Base-by-base conservation (phyloP, 2,888 invertebrate species). In the Tetropium fuscum region DNA sequence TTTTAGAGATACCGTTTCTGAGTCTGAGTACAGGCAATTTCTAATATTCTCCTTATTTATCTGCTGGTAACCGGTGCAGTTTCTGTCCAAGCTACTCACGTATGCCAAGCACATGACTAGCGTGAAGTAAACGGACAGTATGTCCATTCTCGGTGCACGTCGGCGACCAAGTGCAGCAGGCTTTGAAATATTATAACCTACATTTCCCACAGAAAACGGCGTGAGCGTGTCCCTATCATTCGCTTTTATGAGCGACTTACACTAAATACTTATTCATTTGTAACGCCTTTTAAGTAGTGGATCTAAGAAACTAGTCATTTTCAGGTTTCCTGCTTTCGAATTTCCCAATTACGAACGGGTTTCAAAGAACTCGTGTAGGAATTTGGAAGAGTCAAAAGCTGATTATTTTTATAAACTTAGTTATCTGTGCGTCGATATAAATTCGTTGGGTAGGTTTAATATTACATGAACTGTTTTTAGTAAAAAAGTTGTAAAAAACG, bases 1-100 rank as follows among this genome's bases (percentile, higher is more conserved):
- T 40, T 20, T 40, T 18, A 6, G 11, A 19, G 20, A 20, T n/a
- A 18, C 38, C 5, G 20, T 2, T 1, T 6, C 10, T 11, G 6
- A 11, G 2, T 18, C 11, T 1, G 6, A 8, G 7, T 30, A 19
- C 15, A 68, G 40, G 54, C 68, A 66, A 22, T 69, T 67, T 11
- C 59, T 59, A 2, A 66, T 58, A 40, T 71, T 68, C 30, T 71
- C 69, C 36, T 67, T 63, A 27, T 65, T 64, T n/a, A 55, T 60
- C 18, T 60, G 57, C 4, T 60, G 44, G 25, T 62, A 66, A 15
- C 48, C 54, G 18, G 16, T 53, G 6, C 54, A 55, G 15, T 60
- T 55, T 8, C 57, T 58, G 18, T 38, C 47, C 2, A 27, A 53
- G n/a, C 18, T 43, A 18, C 20, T 32, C 27, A 34, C 53, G 20